A percentile compares a stretch with the other conserved stretches of the same genome.
Conservation (phyloP, 2,113 vertebrate genomes). For the Acinonyx jubatus region DNA sequence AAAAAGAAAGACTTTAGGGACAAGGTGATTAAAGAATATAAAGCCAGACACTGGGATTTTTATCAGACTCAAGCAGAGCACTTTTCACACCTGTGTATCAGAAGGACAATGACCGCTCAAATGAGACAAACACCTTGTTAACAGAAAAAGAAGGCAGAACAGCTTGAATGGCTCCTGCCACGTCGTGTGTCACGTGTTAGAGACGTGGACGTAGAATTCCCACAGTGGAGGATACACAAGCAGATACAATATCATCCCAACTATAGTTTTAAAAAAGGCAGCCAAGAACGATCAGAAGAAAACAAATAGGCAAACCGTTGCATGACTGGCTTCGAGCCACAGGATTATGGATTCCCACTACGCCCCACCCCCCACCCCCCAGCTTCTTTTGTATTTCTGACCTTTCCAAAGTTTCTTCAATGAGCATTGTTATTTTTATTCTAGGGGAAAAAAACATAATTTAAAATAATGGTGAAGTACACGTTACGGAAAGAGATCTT, state of each 20-base stretch:
- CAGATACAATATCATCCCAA: neutral
- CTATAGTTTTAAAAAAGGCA: conserved; percentile 16
- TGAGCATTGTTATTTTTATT: conserved; percentile 11
- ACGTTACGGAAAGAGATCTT: neutral
- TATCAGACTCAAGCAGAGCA: neutral
- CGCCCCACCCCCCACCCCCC: too few relatives aligned
- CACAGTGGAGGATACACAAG: neutral
- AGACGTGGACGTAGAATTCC: neutral
- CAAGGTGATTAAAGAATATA: neutral
- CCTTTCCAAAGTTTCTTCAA: conserved; percentile 2
- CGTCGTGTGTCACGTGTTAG: neutral
- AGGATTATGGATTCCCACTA: neutral
- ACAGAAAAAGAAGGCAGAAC: neutral
- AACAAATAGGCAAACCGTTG: neutral
- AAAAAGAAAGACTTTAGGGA: conserved; percentile 32
- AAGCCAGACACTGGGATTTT: neutral
- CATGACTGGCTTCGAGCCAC: neutral
- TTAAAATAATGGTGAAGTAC: neutral
- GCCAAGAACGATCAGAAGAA: neutral
- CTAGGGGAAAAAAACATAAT: neutral
- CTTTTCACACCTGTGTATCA: neutral
- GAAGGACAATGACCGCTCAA: neutral
- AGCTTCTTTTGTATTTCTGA: neutral
- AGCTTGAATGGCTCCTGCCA: neutral
- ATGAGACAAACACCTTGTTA: neutral